Conservation (phyloP, 2,888 invertebrate species). For the Autographa pulchrina region DNA sequence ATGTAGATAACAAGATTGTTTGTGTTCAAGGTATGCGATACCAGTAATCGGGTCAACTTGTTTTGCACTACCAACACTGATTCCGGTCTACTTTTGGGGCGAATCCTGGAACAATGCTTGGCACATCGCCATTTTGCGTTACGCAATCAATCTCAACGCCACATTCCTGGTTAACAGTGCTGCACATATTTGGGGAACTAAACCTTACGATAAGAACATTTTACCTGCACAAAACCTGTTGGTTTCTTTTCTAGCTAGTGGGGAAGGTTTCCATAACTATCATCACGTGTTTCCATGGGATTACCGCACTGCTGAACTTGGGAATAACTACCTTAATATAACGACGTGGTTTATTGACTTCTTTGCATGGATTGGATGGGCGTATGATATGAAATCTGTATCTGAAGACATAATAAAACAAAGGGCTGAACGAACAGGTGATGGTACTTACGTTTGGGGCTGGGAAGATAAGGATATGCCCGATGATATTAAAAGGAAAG, state of each 20-base stretch:
- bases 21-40: constrained; percentile 88
- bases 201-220: too few species aligned
- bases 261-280: constrained; percentile 78
- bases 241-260: too few species aligned
- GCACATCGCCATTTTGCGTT: constrained; percentile 86
- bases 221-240: too few species aligned
- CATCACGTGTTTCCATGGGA: constrained; percentile 76
- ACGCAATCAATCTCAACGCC: too few species aligned
- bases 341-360: constrained; percentile 72
- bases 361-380: constrained; percentile 74
- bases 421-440: too few species aligned
- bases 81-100: constrained; percentile 90
- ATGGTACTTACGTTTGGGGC: too few species aligned
- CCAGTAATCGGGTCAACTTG: constrained; percentile 89
- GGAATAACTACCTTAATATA: constrained; percentile 69
- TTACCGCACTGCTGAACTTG: constrained; percentile 73
- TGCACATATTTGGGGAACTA: too few species aligned
- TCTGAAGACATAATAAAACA: too few species aligned
- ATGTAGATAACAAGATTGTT: background rate
- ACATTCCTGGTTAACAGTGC: too few species aligned
- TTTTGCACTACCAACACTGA: constrained; percentile 85
- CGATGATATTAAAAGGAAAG: too few species aligned
- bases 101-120: constrained; percentile 84
- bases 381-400: constrained; percentile 73
- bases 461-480: too few species aligned